phyloP scores from a whole-genome alignment of 1,140 invertebrate genomes.

The Ruditapes philippinarum region DNA sequence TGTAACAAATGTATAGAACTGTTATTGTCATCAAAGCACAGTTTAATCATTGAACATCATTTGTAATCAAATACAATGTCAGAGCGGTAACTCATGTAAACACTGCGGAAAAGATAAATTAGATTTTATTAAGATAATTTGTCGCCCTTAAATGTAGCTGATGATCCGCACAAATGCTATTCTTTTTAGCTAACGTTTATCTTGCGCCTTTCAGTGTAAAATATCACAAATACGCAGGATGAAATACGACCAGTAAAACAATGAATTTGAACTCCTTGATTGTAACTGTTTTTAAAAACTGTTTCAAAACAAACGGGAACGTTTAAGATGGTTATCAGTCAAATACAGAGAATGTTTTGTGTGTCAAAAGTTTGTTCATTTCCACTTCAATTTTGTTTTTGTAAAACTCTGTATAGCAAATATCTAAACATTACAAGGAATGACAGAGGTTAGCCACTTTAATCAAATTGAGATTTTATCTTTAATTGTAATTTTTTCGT shows the following conservation, averaged over 20 bases:
- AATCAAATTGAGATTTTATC: conserved; percentile 27
- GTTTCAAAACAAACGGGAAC: neutral
- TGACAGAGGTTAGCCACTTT: conserved; percentile 4
- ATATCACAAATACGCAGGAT: conserved; percentile 6
- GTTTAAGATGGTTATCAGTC: neutral
- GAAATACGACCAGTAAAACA: conserved; percentile 9
- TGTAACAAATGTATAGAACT: too few species aligned
- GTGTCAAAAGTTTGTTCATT: conserved; percentile 17
- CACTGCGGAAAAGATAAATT: conserved; percentile 5
- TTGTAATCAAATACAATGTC: conserved; percentile 31
- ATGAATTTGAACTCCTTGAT: neutral
- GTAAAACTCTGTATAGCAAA: neutral
- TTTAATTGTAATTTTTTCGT: conserved; percentile 16
- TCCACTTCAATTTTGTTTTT: conserved; percentile 32
- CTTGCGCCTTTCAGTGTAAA: neutral
- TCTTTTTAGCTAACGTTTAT: conserved; percentile 30
- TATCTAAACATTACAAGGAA: neutral
- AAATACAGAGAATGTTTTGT: conserved; percentile 13
- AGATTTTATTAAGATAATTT: conserved; percentile 27
- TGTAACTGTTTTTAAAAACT: conserved; percentile 12
- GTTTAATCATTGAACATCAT: conserved; percentile 21
- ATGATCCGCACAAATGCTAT: conserved; percentile 19
- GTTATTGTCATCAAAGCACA: neutral
- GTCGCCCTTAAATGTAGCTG: neutral
- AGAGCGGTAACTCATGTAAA: conserved; percentile 27